Evolutionary conservation across 2,113 vertebrate genomes (phyloP).

Genomic region (Uria aalge): DNA sequence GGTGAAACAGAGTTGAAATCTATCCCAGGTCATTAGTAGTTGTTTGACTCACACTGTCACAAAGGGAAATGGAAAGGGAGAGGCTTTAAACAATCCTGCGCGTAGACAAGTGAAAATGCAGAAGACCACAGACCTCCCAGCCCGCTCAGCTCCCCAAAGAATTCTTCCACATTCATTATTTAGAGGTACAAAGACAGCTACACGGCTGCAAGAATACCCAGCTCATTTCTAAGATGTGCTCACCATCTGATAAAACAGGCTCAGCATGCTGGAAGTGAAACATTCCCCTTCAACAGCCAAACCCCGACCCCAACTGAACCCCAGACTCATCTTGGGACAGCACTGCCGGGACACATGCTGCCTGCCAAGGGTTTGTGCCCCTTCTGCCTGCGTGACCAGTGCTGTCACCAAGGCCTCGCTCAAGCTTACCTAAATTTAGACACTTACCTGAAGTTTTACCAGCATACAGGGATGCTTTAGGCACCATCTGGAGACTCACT

Average conservation of each 20-base stretch:
- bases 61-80: conserved; percentile 64
- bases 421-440: not conserved
- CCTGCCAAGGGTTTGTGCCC: not conserved
- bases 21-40: conserved; percentile 68
- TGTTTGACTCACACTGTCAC: conserved; percentile 65
- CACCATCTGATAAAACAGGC: not conserved
- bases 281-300: accelerated
- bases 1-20: conserved; percentile 68
- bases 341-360: not conserved
- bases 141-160: not conserved
- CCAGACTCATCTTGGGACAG: accelerated
- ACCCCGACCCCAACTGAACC: not conserved
- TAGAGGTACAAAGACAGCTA: not conserved
- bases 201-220: not conserved
- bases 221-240: not conserved
- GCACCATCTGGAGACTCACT: not conserved
- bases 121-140: conserved; percentile 41
- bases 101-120: conserved; percentile 37
- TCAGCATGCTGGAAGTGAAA: not conserved
- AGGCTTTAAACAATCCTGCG: conserved; percentile 48
- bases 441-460: not conserved
- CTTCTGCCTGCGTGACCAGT: not conserved
- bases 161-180: not conserved
- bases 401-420: not conserved
- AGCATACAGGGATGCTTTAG: not conserved